Conservation (phyloP, 2,113 vertebrate genomes). For the Thamnaconus septentrionalis region DNA sequence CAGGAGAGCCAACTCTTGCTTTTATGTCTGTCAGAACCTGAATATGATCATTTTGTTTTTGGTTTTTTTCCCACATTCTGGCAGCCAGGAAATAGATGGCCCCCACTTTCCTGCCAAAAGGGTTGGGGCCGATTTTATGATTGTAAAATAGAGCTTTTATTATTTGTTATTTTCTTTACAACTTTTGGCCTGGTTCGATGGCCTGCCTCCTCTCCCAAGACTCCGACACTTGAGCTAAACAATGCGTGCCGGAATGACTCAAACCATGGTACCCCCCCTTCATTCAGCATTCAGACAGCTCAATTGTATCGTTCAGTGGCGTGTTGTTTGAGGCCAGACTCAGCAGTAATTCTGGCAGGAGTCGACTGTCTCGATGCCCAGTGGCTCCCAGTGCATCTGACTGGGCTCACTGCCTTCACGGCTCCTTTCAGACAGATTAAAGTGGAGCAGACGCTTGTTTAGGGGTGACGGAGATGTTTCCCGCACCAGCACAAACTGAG, state of each 20-base stretch:
- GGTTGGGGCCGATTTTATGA: constrained; percentile 24
- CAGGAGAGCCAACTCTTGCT: constrained; percentile 21
- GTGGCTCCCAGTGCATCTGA: constrained; percentile 38
- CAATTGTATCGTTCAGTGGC: constrained; percentile 36
- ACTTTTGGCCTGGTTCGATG: constrained; percentile 13
- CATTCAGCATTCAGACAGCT: constrained; percentile 8
- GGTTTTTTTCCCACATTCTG: constrained; percentile 16
- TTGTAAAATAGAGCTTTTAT: constrained; percentile 4
- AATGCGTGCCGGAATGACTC: constrained; percentile 21
- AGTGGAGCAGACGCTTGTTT: constrained; percentile 20
- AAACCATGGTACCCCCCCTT: constrained; percentile 20
- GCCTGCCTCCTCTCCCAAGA: constrained; percentile 14
- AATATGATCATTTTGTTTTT: constrained; percentile 48
- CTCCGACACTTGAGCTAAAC: constrained; percentile 16
- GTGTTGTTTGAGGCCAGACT: constrained; percentile 47
- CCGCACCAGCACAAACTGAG: constrained; percentile 16
- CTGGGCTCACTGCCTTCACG: constrained; percentile 43
- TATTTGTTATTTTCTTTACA: neutral
- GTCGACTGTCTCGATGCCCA: constrained; percentile 33
- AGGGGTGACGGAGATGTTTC: constrained; percentile 19
- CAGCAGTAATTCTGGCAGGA: constrained; percentile 55
- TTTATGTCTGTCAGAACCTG: constrained; percentile 34
- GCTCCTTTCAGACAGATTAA: constrained; percentile 20
- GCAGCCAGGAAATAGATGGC: constrained; percentile 11
- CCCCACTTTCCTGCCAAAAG: constrained; percentile 28